Base-by-base conservation (phyloP, 2,113 vertebrate species). In the Setophaga kirtlandii region DNA sequence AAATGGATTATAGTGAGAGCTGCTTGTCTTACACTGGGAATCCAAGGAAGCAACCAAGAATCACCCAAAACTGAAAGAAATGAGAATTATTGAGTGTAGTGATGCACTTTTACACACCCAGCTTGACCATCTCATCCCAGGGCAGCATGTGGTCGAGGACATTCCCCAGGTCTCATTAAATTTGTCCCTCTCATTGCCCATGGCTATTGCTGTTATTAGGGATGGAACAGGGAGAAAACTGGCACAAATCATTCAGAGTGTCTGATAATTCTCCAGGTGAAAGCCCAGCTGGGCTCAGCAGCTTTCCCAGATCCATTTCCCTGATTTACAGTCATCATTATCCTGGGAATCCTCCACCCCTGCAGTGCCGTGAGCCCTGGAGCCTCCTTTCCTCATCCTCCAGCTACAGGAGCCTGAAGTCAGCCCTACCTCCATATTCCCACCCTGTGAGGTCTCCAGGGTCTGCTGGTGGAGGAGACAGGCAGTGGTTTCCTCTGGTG, bases 311-410 rank as follows among this genome's bases (percentile, higher is more conserved):
- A 24, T 37, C 60, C 47, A 7, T 81, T 46, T 62, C 78, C 31
- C 46, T 67, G 84, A 30, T 73, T 80, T 68, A 81, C 59, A 25
- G 41, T 7, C 9, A 0, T 17, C 75, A 6, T 10, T 25, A 74
- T 46, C 76, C 25, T 17, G 8, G 28, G 76, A 93, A 76, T 64
- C 11, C 69, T 79, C 62, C 21, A 16, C 19, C 42, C 6, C 50
- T 33, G 42, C n/a, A 37, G 13, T 3, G 0, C 3, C 0, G 0
- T 37, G 41, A 55, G 11, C 31, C 39, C 44, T 2, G 0, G 18
- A 31, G 62, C 22, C 1, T 1, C n/a, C 47, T 27, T 50, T 49
- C 39, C 22, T 59, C 6, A 1, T 20, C 67, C 63, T n/a, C 25
- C 7, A 31, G 49, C 30, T 20, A 2, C 33, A 13, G 19, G 33